phyloP scores from a whole-genome alignment of 2,113 vertebrate species.

The Nyctibius bracteatus region DNA sequence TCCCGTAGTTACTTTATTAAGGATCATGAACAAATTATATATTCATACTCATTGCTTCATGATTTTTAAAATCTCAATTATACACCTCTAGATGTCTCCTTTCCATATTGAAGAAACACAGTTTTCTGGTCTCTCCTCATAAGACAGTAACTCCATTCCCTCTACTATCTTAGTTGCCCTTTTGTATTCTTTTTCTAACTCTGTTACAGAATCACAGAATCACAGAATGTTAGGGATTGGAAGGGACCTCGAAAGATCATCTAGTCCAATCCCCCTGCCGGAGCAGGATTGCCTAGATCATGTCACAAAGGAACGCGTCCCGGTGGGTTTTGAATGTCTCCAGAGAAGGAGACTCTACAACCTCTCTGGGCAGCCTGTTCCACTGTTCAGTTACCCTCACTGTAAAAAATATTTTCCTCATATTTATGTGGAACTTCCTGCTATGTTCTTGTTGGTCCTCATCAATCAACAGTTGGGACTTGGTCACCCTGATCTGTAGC shows the following conservation, averaged over 20 bases:
- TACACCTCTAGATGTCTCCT: neutral
- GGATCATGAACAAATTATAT: neutral
- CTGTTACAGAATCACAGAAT: no score
- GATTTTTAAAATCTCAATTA: neutral
- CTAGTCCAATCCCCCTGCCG: no score
- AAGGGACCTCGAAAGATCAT: no score
- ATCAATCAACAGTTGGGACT: rapidly evolving
- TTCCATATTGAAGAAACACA: neutral
- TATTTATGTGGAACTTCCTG: no score
- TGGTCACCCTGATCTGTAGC: neutral
- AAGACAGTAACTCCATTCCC: neutral
- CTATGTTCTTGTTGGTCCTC: neutral
- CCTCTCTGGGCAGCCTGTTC: no score
- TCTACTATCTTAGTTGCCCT: neutral
- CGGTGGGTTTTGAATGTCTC: no score
- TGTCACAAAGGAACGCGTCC: no score
- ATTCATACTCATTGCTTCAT: neutral
- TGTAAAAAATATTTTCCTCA: no score
- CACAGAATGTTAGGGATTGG: no score
- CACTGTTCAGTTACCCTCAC: no score
- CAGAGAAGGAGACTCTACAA: no score
- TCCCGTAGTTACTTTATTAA: neutral
- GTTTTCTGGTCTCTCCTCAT: neutral
- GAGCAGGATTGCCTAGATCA: no score
- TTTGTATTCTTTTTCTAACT: neutral